Evolutionary conservation across 2,797 vertebrate species (phyloP).

Genomic region (Hippocampus kuda): DNA sequence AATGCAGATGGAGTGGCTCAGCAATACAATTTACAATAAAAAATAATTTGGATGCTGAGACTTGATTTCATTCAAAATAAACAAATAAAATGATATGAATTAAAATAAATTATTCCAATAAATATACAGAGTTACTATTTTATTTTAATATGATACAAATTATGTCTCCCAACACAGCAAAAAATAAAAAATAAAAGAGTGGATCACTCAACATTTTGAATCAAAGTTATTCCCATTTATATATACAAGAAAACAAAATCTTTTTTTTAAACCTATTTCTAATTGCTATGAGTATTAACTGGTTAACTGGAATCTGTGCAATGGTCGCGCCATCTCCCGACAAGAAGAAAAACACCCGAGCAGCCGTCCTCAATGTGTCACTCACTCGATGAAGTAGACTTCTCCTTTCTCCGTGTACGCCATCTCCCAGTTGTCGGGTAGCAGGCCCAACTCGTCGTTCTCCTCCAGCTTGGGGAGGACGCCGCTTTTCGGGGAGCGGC

Average conservation of each 20-base stretch:
- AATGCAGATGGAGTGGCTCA: slow-evolving; percentile 52
- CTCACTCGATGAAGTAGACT: slow-evolving; percentile 99
- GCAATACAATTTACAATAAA: background rate
- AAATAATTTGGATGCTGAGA: too few species aligned
- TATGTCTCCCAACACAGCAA: too few species aligned
- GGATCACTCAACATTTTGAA: too few species aligned
- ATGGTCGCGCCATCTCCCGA: background rate
- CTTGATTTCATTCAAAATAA: too few species aligned
- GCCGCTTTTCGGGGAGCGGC: slow-evolving; percentile 50
- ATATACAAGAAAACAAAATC: too few species aligned
- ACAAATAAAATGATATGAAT: too few species aligned
- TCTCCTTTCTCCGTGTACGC: slow-evolving; percentile 98
- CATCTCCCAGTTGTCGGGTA: slow-evolving; percentile 99
- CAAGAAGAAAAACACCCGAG: background rate
- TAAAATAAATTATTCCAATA: too few species aligned
- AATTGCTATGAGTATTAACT: background rate
- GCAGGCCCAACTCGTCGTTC: slow-evolving; percentile 79
- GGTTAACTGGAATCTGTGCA: too few species aligned
- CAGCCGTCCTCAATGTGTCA: slow-evolving; percentile 20
- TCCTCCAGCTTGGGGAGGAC: slow-evolving; percentile 73
- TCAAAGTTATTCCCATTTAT: too few species aligned
- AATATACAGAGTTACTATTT: too few species aligned
- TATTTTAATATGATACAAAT: too few species aligned
- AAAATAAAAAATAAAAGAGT: too few species aligned
- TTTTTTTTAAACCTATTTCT: background rate